Conservation (phyloP, 2,888 invertebrate species). For the Rhyacophila evoluta region DNA sequence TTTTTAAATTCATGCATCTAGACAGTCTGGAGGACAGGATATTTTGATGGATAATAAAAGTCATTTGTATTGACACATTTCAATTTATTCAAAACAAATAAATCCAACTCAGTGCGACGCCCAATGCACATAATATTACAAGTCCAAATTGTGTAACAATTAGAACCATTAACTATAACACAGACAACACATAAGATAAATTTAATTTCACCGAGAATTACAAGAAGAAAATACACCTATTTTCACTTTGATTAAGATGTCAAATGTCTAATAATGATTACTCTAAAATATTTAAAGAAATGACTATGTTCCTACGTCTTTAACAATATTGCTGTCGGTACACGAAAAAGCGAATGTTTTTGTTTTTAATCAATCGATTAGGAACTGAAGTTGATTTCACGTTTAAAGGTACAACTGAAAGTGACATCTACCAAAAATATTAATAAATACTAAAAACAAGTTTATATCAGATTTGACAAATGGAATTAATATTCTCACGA, state of each 20-base stretch:
- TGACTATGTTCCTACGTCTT: slow-evolving; percentile 7
- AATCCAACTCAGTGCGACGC: slow-evolving; percentile 20
- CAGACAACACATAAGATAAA: slow-evolving; percentile 26
- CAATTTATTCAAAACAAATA: slow-evolving; percentile 31
- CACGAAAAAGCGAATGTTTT: slow-evolving; percentile 17
- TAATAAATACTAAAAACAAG: background rate
- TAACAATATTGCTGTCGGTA: slow-evolving; percentile 19
- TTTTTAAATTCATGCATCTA: no score
- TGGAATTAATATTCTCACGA: slow-evolving; percentile 4
- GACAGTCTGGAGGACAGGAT: no score
- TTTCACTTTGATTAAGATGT: slow-evolving; percentile 20
- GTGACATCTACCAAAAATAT: background rate
- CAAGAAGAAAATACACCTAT: slow-evolving; percentile 20
- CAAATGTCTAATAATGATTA: slow-evolving; percentile 25
- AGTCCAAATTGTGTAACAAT: background rate
- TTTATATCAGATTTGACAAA: slow-evolving; percentile 5
- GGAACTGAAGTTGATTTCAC: background rate
- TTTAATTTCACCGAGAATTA: slow-evolving; percentile 23
- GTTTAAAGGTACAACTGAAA: background rate
- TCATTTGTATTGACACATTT: slow-evolving; percentile 23
- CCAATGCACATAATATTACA: background rate
- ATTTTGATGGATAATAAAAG: background rate
- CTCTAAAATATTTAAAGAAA: slow-evolving; percentile 25
- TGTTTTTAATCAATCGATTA: background rate
- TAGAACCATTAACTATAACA: background rate